These are phyloP conservation scores for Hypsibius dujardini DNA, from an alignment of 1,140 invertebrate species.

Conservation along the genomic window DNA sequence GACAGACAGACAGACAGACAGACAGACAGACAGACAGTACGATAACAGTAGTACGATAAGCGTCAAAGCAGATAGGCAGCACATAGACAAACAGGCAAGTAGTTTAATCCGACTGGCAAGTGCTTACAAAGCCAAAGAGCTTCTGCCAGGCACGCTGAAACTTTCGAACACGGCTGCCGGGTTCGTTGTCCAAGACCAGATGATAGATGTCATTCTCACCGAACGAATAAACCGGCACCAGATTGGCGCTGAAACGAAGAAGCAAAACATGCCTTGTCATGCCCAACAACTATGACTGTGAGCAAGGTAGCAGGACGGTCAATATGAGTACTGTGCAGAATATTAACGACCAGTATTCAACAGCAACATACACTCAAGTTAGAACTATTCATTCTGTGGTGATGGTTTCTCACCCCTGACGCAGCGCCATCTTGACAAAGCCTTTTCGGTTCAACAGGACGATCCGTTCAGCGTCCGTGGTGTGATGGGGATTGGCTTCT, in stretches of 20 bases:
- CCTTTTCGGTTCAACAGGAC: conserved; percentile 53
- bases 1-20: too few relatives aligned
- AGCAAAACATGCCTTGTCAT: conserved; percentile 22
- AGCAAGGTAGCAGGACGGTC: too few relatives aligned
- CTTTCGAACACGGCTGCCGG: conserved; percentile 46
- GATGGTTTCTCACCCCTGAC: conserved; percentile 57
- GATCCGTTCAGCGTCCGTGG: too few relatives aligned
- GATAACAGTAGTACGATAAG: too few relatives aligned
- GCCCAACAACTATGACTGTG: conserved; percentile 21
- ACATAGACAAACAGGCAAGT: too few relatives aligned
- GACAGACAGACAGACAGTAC: too few relatives aligned
- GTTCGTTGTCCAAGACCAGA: conserved; percentile 48
- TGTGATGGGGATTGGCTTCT: conserved; percentile 40
- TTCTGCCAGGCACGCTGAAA: conserved; percentile 52
- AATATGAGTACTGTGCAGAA: too few relatives aligned
- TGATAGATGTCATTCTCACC: conserved; percentile 74
- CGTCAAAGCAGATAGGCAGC: too few relatives aligned
- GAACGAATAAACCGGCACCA: conserved; percentile 76
- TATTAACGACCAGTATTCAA: too few relatives aligned
- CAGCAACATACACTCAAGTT: too few relatives aligned
- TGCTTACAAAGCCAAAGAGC: conserved; percentile 51
- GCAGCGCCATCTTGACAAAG: conserved; percentile 57
- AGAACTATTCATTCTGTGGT: too few relatives aligned
- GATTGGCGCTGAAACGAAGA: conserved; percentile 44
- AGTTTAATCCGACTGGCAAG: too few relatives aligned